These are phyloP conservation scores for Andrena chrysosceles DNA, from an alignment of 2,888 invertebrate genomes.

Conservation along the genomic window DNA sequence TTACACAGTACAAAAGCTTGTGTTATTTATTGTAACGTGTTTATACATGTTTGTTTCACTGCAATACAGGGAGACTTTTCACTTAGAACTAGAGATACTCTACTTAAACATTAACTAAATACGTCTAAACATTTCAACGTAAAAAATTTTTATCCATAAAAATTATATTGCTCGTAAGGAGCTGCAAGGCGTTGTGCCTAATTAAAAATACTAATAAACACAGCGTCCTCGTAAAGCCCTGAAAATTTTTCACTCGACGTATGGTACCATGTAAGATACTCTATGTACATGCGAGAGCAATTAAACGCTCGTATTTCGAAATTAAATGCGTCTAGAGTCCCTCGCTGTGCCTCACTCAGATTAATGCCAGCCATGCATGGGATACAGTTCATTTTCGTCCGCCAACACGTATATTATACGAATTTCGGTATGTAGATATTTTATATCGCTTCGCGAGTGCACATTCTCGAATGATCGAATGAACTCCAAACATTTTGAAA, in stretches of 20 bases:
- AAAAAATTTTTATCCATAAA: not conserved
- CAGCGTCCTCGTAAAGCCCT: constrained; percentile 4
- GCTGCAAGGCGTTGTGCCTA: not conserved
- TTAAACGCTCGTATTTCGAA: constrained; percentile 41
- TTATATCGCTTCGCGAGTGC: not conserved
- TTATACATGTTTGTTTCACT: too few relatives aligned
- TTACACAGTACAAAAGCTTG: too few relatives aligned
- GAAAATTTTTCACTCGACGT: not conserved
- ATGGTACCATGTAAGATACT: not conserved
- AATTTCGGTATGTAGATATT: not conserved
- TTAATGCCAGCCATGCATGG: constrained; percentile 14
- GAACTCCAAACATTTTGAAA: not conserved
- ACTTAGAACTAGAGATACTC: too few relatives aligned
- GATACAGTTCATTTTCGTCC: constrained; percentile 8
- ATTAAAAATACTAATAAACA: constrained; percentile 29
- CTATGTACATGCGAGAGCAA: constrained; percentile 28
- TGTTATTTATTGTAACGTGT: too few relatives aligned
- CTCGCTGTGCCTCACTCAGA: not conserved
- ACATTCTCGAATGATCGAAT: not conserved
- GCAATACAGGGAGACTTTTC: too few relatives aligned
- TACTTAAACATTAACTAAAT: too few relatives aligned
- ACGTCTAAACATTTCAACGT: too few relatives aligned
- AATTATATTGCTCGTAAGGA: not conserved
- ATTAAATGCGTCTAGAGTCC: constrained; percentile 32
- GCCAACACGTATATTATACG: constrained; percentile 4